phyloP scores from a whole-genome alignment of 2,888 invertebrate genomes.

The Eurytoma adleriae region DNA sequence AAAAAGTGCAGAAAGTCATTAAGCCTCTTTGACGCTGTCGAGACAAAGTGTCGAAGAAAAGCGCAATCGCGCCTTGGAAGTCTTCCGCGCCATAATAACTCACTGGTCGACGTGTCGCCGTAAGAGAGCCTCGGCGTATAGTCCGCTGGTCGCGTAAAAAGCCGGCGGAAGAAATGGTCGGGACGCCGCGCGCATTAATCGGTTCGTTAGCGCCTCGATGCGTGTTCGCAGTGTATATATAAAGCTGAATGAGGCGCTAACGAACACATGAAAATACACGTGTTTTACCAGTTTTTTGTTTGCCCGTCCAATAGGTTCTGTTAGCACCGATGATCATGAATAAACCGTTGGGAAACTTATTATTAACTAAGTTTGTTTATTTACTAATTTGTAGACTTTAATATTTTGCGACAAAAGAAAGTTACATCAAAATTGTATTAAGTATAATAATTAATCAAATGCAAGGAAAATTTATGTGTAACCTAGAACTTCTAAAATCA shows the following conservation, averaged over 20 bases:
- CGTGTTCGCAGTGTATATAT: background rate
- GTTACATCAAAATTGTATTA: background rate
- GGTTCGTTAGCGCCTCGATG: slow-evolving; percentile 61
- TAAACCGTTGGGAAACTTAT: background rate
- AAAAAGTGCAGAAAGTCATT: slow-evolving; percentile 14
- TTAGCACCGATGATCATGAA: background rate
- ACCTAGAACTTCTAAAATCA: background rate
- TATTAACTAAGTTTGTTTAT: background rate
- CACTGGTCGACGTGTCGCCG: slow-evolving; percentile 57
- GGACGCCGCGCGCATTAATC: slow-evolving; percentile 65
- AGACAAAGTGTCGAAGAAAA: slow-evolving; percentile 32
- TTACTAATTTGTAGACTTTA: too few species aligned
- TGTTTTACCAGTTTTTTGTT: slow-evolving; percentile 28
- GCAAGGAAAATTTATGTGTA: too few species aligned
- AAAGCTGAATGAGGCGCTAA: slow-evolving; percentile 15
- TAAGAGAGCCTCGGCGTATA: slow-evolving; percentile 16
- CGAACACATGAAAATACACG: slow-evolving; percentile 31
- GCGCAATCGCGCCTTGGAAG: slow-evolving; percentile 44
- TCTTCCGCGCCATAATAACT: slow-evolving; percentile 60
- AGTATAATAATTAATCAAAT: background rate
- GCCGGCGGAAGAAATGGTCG: slow-evolving; percentile 64
- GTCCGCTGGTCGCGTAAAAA: slow-evolving; percentile 61
- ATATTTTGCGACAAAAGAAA: too few species aligned
- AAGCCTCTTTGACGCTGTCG: slow-evolving; percentile 12
- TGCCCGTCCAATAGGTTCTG: background rate